Percentiles rank a stretch among this genome's conserved stretches.
Evolutionary conservation across 2,797 vertebrate genomes (phyloP).

Genomic region (Melanotaenia pygmaea): DNA sequence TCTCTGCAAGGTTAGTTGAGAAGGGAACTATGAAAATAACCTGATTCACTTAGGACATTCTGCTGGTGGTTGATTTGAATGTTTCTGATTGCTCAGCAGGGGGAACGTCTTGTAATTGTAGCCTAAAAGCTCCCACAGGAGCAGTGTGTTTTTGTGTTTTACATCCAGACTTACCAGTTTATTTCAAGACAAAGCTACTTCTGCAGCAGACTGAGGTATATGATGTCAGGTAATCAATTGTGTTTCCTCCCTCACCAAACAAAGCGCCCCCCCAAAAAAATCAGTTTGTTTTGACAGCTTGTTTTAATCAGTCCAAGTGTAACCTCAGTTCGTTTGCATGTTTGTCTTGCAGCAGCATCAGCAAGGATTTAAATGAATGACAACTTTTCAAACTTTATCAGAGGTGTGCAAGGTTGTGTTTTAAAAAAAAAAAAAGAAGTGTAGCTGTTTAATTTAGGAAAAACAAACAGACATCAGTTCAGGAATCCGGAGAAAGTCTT

Average conservation of each 20-base stretch:
- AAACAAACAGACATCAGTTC: conserved; percentile 19
- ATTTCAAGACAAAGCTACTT: conserved; percentile 21
- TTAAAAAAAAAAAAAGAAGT: neutral
- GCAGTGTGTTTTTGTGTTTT: conserved; percentile 39
- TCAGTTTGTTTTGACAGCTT: conserved; percentile 36
- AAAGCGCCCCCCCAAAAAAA: neutral
- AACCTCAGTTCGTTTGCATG: conserved; percentile 7
- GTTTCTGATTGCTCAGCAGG: conserved; percentile 59
- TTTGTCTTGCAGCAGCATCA: conserved; percentile 22
- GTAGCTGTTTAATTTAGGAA: conserved; percentile 37
- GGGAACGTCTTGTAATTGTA: conserved; percentile 52
- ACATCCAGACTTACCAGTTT: conserved; percentile 46
- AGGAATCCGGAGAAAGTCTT: conserved; percentile 15
- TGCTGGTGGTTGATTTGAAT: conserved; percentile 68
- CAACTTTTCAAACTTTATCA: conserved; percentile 48
- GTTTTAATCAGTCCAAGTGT: conserved; percentile 31
- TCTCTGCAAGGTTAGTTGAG: conserved; percentile 62
- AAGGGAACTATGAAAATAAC: conserved; percentile 56
- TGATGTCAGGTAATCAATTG: conserved; percentile 32
- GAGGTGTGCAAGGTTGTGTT: neutral
- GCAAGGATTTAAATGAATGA: conserved; percentile 28
- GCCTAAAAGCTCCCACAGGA: conserved; percentile 64
- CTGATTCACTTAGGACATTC: conserved; percentile 41
- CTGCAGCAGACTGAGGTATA: conserved; percentile 21
- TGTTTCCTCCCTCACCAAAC: neutral